A percentile compares a stretch with the other conserved stretches of the same genome.
phyloP scores from a whole-genome alignment of 2,888 invertebrate genomes.

The Cantharis rufa region DNA sequence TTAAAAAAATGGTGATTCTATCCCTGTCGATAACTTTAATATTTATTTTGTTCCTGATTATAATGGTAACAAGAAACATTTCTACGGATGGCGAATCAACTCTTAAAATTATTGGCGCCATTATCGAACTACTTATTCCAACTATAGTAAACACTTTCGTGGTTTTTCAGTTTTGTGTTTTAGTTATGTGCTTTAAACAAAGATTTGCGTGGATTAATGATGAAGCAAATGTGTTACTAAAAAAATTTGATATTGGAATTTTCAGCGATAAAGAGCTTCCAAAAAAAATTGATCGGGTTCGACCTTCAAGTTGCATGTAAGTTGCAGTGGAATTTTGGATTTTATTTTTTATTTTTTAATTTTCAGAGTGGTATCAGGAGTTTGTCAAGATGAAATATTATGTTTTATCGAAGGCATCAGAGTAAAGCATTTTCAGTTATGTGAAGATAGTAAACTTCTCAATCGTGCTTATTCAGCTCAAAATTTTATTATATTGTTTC shows the following conservation, averaged over 20 bases:
- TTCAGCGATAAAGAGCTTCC: not conserved
- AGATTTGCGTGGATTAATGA: not conserved
- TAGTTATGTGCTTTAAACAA: not conserved
- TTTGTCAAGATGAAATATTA: slow-evolving; percentile 1
- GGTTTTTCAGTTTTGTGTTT: not conserved
- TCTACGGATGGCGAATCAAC: not conserved
- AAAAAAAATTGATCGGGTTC: not conserved
- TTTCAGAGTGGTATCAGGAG: not conserved
- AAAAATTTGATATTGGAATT: not conserved
- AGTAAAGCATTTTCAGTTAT: not conserved
- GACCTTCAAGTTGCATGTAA: not conserved
- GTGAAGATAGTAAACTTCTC: not conserved
- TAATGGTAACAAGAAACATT: not conserved
- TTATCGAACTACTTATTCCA: not conserved
- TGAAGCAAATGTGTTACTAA: not conserved
- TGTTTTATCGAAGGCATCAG: slow-evolving; percentile 1
- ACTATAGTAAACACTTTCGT: not conserved
- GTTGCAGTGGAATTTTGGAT: not conserved
- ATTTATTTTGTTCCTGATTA: not conserved
- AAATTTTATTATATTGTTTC: slow-evolving; percentile 1
- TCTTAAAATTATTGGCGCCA: not conserved
- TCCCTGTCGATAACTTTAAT: not conserved
- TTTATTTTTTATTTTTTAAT: not conserved
- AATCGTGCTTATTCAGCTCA: not conserved
- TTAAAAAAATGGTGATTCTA: not conserved